A percentile compares a stretch with the other conserved stretches of the same genome.
phyloP scores from a whole-genome alignment of 2,797 vertebrate species.

The Diplodus sargus region DNA sequence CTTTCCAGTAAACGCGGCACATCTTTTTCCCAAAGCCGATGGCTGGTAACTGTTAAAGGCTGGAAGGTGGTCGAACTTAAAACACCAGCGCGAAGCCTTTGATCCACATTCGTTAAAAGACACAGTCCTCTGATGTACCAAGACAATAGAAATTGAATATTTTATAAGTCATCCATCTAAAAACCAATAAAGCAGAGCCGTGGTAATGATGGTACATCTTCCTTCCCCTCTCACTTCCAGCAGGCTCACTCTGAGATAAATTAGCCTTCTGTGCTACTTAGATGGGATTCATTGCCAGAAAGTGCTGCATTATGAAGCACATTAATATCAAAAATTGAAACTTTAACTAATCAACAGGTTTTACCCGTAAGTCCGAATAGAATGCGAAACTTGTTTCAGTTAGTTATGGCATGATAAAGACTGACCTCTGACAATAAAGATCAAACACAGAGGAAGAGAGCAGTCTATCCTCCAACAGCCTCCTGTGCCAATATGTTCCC shows the following conservation, averaged over 20 bases:
- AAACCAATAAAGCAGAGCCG: slow-evolving; percentile 67
- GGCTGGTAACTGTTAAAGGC: slow-evolving; percentile 25
- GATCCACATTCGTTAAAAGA: slow-evolving; percentile 55
- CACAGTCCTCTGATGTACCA: slow-evolving; percentile 51
- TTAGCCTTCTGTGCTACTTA: slow-evolving; percentile 34
- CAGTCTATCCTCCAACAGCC: neutral
- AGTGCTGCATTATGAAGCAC: slow-evolving; percentile 17
- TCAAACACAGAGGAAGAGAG: neutral
- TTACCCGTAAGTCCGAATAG: neutral
- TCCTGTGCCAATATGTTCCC: neutral
- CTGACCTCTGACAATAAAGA: slow-evolving; percentile 12
- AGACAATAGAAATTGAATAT: slow-evolving; percentile 74
- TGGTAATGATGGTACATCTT: slow-evolving; percentile 46
- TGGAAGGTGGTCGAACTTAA: slow-evolving; percentile 22
- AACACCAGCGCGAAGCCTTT: slow-evolving; percentile 32
- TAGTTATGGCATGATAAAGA: neutral
- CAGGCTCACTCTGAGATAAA: slow-evolving; percentile 25
- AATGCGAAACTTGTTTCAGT: neutral
- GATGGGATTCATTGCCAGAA: slow-evolving; percentile 29
- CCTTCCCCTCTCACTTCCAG: slow-evolving; percentile 25
- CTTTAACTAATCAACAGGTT: slow-evolving; percentile 26
- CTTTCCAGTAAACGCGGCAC: slow-evolving; percentile 18
- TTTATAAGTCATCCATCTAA: slow-evolving; percentile 70
- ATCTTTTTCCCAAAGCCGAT: slow-evolving; percentile 15
- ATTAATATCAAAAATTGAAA: slow-evolving; percentile 18